A percentile compares a stretch with the other conserved stretches of the same genome.
Conservation (phyloP, 2,888 invertebrate genomes). For the Hirtodrosophila cameraria region DNA sequence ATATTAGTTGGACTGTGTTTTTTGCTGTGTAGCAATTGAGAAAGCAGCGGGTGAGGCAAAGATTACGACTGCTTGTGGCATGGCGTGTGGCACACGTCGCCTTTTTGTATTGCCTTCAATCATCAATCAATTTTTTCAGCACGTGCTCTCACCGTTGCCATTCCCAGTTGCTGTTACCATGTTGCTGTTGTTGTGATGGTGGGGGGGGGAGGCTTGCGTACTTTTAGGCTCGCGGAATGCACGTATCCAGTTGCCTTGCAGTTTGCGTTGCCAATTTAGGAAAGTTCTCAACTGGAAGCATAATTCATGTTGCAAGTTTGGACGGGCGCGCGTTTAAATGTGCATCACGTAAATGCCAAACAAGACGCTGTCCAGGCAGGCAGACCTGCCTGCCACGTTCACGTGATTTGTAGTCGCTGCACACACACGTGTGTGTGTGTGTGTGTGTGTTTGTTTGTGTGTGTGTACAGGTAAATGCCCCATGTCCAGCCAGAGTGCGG, state of each 20-base stretch:
- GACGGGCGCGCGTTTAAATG: constrained; percentile 62
- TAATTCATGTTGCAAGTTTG: constrained; percentile 69
- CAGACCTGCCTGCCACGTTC: constrained; percentile 46
- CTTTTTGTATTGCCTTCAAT: constrained; percentile 75
- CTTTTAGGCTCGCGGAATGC: constrained; percentile 58
- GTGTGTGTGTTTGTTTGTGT: constrained; percentile 13
- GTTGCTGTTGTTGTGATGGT: constrained; percentile 31
- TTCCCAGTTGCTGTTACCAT: neutral
- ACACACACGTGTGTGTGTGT: constrained; percentile 25
- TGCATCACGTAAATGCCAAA: constrained; percentile 76
- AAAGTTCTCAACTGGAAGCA: constrained; percentile 66
- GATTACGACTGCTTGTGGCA: constrained; percentile 28
- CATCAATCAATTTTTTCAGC: constrained; percentile 78
- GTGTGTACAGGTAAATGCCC: constrained; percentile 44
- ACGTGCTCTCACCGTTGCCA: constrained; percentile 42
- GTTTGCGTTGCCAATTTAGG: constrained; percentile 66
- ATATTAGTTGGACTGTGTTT: neutral
- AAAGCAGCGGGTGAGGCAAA: neutral
- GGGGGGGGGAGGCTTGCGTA: too few relatives aligned
- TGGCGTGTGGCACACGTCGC: constrained; percentile 56
- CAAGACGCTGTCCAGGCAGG: constrained; percentile 60
- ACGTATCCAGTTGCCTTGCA: constrained; percentile 57
- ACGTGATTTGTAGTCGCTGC: constrained; percentile 65
- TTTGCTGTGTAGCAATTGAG: constrained; percentile 27
- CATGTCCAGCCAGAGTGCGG: constrained; percentile 41